A percentile compares a stretch with the other conserved stretches of the same genome.
Evolutionary conservation across 2,888 invertebrate genomes (phyloP).

Genomic region (Lasioglossum morio): DNA sequence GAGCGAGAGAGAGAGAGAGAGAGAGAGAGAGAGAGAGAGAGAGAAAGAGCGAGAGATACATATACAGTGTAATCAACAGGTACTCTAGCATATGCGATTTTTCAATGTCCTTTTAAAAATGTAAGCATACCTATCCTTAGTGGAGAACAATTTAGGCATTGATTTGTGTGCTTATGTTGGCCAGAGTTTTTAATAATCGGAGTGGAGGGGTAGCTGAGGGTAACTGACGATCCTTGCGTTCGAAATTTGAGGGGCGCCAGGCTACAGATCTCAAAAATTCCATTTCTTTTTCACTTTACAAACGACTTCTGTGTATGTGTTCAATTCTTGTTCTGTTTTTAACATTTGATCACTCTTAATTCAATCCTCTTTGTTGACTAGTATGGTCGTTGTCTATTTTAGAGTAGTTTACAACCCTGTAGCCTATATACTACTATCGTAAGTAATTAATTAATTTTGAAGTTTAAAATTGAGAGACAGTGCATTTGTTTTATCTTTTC

Average conservation of each 20-base stretch:
- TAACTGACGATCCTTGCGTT: conserved; percentile 74
- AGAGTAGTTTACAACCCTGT: not conserved
- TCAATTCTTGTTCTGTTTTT: not conserved
- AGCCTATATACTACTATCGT: not conserved
- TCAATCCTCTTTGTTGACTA: not conserved
- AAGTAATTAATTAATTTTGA: not conserved
- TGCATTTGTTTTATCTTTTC: not conserved
- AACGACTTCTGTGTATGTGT: rapidly evolving
- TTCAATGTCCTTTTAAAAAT: conserved; percentile 84
- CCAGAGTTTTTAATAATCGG: conserved; percentile 70
- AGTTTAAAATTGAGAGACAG: not conserved
- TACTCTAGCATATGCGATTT: conserved; percentile 83
- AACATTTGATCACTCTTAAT: not conserved
- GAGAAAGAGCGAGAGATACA: conserved; percentile 49
- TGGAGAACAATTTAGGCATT: conserved; percentile 79
- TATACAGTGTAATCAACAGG: conserved; percentile 79
- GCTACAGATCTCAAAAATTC: conserved; percentile 30
- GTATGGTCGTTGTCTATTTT: not conserved
- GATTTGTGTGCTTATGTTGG: conserved; percentile 81
- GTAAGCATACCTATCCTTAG: conserved; percentile 82
- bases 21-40: no score
- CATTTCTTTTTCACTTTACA: not conserved
- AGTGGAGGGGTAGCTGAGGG: conserved; percentile 38
- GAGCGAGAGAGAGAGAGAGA: not conserved
- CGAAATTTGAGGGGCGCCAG: conserved; percentile 77